These are phyloP conservation scores for Sapayoa aenigma DNA, from an alignment of 2,113 vertebrate genomes.

Conservation along the genomic window DNA sequence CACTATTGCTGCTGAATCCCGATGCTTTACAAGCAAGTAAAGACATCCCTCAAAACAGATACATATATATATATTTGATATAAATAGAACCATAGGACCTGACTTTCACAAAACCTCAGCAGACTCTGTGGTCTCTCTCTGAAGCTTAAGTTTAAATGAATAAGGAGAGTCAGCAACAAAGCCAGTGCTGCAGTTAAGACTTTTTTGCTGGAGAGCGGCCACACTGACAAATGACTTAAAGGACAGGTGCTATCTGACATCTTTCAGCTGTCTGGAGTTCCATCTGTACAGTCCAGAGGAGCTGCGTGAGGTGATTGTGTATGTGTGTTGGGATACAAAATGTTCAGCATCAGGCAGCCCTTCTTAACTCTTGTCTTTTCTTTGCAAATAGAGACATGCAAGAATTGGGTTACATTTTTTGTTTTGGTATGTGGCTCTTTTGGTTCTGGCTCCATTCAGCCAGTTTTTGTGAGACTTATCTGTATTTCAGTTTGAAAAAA, in stretches of 20 bases:
- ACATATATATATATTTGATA: not conserved
- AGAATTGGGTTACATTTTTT: not conserved
- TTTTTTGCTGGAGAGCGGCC: not conserved
- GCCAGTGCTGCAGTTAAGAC: not conserved
- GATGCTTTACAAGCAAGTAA: not conserved
- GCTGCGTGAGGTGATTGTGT: rapidly evolving
- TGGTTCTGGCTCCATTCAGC: not conserved
- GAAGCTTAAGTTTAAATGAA: not conserved
- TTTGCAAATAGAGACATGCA: not conserved
- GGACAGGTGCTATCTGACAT: not conserved
- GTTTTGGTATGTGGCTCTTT: not conserved
- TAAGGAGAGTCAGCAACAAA: not conserved
- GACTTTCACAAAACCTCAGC: not conserved
- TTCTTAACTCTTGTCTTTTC: not conserved
- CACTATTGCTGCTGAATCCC: not conserved
- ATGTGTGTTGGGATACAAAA: not conserved
- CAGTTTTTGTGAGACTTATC: not conserved
- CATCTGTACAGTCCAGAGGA: not conserved
- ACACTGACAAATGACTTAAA: not conserved
- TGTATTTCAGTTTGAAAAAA: constrained; percentile 32
- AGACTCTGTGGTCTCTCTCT: not conserved
- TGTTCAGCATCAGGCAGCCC: not conserved
- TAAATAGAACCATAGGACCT: not conserved
- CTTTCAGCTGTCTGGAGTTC: not conserved
- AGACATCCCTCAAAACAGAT: not conserved